These are phyloP conservation scores for Colinus virginianus DNA, from an alignment of 2,113 vertebrate genomes.

Conservation along the genomic window DNA sequence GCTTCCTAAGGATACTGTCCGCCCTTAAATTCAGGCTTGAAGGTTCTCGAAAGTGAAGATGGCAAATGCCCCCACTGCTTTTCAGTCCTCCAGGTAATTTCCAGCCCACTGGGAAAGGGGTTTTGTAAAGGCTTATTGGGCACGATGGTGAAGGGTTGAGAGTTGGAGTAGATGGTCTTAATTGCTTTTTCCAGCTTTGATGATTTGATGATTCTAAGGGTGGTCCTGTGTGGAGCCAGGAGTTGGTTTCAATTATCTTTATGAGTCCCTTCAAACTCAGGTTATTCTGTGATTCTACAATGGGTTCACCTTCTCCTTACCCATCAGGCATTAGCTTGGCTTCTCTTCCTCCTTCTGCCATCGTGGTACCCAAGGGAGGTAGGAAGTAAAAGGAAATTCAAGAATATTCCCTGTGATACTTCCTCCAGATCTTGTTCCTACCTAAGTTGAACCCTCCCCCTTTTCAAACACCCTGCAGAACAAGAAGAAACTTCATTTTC, in stretches of 20 bases:
- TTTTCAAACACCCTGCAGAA: not conserved
- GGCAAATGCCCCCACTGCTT: not conserved
- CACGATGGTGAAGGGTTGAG: no score
- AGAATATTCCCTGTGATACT: not conserved
- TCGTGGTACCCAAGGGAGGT: rapidly evolving
- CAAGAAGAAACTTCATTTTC: not conserved
- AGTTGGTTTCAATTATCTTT: no score
- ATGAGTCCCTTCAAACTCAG: no score
- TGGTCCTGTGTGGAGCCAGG: no score
- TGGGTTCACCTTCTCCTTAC: not conserved
- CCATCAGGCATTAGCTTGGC: not conserved
- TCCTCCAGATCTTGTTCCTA: not conserved
- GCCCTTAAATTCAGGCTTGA: not conserved
- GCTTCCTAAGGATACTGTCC: not conserved
- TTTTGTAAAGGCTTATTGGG: not conserved
- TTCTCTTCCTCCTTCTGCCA: not conserved
- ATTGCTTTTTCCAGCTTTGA: no score
- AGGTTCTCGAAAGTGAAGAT: not conserved
- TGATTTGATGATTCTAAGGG: no score
- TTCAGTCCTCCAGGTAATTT: not conserved
- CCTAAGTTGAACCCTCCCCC: not conserved
- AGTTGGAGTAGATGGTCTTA: no score
- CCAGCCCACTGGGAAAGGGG: not conserved
- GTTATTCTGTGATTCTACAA: no score
- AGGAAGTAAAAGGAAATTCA: not conserved